A percentile compares a stretch with the other conserved stretches of the same genome.
phyloP scores from a whole-genome alignment of 2,888 invertebrate genomes.

The Psylliodes chrysocephalus region DNA sequence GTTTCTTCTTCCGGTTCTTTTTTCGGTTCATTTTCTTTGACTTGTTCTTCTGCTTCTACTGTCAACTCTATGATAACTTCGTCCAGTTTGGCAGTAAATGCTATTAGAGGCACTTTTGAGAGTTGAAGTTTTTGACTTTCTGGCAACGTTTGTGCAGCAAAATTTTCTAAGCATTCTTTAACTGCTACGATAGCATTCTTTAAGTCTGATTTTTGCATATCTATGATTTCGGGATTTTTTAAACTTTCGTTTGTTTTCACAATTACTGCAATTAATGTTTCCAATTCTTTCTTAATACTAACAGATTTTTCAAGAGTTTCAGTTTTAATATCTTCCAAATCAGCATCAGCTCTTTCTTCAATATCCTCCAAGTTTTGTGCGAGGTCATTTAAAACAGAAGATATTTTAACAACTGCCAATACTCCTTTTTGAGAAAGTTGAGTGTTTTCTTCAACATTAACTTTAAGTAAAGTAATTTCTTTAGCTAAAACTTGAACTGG shows the following conservation, averaged over 20 bases:
- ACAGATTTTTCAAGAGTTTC: too few species aligned
- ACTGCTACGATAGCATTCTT: conserved; percentile 18
- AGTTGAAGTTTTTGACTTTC: conserved; percentile 15
- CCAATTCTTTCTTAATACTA: too few species aligned
- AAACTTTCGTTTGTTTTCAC: conserved; percentile 27
- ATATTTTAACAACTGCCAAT: too few species aligned
- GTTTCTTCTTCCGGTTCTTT: too few species aligned
- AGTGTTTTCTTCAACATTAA: conserved; percentile 35
- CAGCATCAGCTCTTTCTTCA: background rate
- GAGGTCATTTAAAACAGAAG: too few species aligned
- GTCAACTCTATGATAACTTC: conserved; percentile 25
- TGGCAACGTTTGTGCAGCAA: conserved; percentile 6
- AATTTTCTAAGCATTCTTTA: conserved; percentile 23
- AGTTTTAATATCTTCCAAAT: too few species aligned
- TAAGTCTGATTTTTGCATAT: conserved; percentile 37
- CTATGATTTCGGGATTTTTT: conserved; percentile 21
- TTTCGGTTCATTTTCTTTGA: conserved; percentile 6
- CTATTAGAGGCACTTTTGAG: conserved; percentile 29
- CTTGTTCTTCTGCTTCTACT: background rate
- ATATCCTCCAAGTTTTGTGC: background rate
- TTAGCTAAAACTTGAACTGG: conserved; percentile 32
- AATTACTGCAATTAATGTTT: too few species aligned
- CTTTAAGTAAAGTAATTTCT: background rate
- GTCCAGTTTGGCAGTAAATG: conserved; percentile 17
- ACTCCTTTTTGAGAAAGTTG: conserved; percentile 6